phyloP scores from a whole-genome alignment of 2,888 invertebrate species.

The Idaea biselata region DNA sequence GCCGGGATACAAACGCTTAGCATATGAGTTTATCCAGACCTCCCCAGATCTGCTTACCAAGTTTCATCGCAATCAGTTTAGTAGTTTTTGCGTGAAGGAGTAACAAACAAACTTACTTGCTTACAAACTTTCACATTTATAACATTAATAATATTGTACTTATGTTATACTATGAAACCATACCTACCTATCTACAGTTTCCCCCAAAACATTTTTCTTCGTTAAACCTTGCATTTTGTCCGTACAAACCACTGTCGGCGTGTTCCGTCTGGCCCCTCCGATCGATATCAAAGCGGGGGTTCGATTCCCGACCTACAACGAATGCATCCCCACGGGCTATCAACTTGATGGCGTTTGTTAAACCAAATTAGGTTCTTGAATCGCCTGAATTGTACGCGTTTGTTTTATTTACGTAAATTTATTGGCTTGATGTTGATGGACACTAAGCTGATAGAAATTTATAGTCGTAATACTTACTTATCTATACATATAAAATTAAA shows the following conservation, averaged over 20 bases:
- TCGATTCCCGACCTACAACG: conserved; percentile 24
- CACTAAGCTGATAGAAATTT: neutral
- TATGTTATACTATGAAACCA: too few species aligned
- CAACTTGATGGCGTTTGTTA: conserved; percentile 7
- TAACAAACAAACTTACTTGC: too few species aligned
- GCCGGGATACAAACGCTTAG: too few species aligned
- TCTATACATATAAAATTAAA: too few species aligned
- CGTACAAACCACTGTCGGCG: neutral
- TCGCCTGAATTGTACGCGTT: neutral
- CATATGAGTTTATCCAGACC: too few species aligned
- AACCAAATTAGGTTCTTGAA: conserved; percentile 8
- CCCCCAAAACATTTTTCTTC: neutral
- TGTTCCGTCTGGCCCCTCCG: conserved; percentile 16
- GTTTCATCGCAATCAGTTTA: too few species aligned
- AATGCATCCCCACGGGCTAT: conserved; percentile 16
- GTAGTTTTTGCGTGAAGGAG: too few species aligned
- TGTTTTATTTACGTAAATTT: conserved; percentile 9
- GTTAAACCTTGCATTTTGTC: neutral
- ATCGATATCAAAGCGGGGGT: conserved; percentile 26
- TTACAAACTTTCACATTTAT: too few species aligned
- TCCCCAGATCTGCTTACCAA: too few species aligned
- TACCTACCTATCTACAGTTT: neutral
- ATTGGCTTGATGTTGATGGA: neutral
- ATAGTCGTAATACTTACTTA: too few species aligned
- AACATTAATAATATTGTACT: too few species aligned